Evolutionary conservation across 2,113 vertebrate genomes (phyloP), one percentile per base, ranked within the genome.

Genomic region (Chascanopsetta lugubris): DNA sequence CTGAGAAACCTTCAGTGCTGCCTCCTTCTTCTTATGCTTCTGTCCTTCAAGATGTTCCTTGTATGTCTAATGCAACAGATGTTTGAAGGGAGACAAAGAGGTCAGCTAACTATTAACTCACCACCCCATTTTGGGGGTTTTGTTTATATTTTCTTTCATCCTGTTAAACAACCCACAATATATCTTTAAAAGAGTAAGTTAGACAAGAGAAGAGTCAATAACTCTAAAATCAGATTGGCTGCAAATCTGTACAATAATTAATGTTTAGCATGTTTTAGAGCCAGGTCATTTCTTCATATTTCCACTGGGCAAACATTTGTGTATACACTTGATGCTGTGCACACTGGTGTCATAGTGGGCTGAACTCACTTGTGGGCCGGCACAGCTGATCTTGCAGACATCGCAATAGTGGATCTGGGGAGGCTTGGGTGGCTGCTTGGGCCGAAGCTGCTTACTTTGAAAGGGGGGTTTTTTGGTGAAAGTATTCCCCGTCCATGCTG

Each of bases 381-480:
- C 97, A 91, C 97, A 99, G 92, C 97, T 99, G 92, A 99, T 99
- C 90, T 99, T 99, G 84, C 97, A 99, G 76, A 98, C 97, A 2
- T 99, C 97, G 83, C 97, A 99, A 84, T 99, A 99, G 88, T 99
- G 97, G 86, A 99, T 99, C 92, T 99, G 97, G 29, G 97, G 96
- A 0, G 96, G 97, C 83, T 99, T 99, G 46, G 97, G 96, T 11
- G 97, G 95, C 79, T 97, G 97, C 61, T 99, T 99, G 82, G 96
- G 95, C 83, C 97, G 95, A 61, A 97, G 92, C 82, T 96, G 96
- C 83, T 99, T 99, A 82, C 92, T 99, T 90, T 98, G 96, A 91
- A 99, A 98, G 80, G 95, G 93, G 53, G 94, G 75, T 90, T 99
- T 99, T 93, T 99, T 99, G 62, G 95, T 95, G 87, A 98, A 99